Base-by-base conservation (phyloP, 2,888 invertebrate species). In the Scotopteryx bipunctaria region DNA sequence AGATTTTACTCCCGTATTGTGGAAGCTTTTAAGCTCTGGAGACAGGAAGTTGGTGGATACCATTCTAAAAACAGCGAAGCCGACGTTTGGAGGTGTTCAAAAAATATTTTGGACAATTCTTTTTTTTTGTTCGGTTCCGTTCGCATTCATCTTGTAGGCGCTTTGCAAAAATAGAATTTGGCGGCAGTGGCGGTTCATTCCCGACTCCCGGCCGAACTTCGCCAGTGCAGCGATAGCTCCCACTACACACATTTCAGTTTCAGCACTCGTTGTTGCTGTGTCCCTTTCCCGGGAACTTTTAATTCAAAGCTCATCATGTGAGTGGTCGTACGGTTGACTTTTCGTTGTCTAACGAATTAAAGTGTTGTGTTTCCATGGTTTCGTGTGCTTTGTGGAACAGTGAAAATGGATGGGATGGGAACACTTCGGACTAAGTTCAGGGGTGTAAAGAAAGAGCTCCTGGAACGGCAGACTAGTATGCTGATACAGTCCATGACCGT, bases 401-500 rank as follows among this genome's bases (percentile, higher is more conserved):
- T 67, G 50, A 84, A 65, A 64, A 89, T 87, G 91, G 91, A 91
- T 75, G 92, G 92, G 11, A 91, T 83, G 55, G 92, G 91, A 38
- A 91, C 92, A 41, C 86, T 92, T 53, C 91, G 92, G 72, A 93
- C 93, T 77, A 92, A 92, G 73, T 95, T 96, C 80, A 92, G 95
- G 69, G 96, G 96, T 27, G 90, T 96, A 52, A 95, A 94, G 75
- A 96, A 94, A 79, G 94, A 95, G 71, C 92, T 94, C 69, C 76
- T 96, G 59, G 94, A 94, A 61, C 90, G 93, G 64, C 94, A 94
- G 82, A 94, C 94, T n/a, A 94, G 93, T 71, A 86, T 94, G 64
- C 92, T 94, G 71, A 92, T 95, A 64, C 94, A 94, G 78, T 93
- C 93, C 41, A 95, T 96, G 95, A 96, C 96, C 80, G 96, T 96